Conservation (phyloP, 2,113 vertebrate genomes). For the Callipepla californica region DNA sequence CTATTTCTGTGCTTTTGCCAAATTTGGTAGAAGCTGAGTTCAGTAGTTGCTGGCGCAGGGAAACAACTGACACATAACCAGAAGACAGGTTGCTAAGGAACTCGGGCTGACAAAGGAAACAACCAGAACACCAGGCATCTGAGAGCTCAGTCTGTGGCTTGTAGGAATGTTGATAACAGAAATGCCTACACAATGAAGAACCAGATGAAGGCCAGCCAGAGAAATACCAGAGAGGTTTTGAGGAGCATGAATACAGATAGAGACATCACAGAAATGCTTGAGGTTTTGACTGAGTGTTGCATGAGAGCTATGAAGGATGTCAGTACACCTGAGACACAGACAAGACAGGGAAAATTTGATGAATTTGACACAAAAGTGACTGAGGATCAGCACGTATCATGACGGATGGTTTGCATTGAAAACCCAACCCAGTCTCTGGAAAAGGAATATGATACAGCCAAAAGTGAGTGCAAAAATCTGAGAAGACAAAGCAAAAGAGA, state of each 20-base stretch:
- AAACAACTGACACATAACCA: neutral
- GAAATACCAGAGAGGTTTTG: neutral
- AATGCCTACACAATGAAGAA: slow-evolving; percentile 36
- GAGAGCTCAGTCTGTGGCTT: neutral
- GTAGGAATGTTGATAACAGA: neutral
- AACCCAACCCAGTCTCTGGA: neutral
- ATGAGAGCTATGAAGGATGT: neutral
- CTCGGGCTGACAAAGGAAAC: neutral
- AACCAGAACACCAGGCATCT: neutral
- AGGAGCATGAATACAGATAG: neutral
- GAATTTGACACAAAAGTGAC: slow-evolving; percentile 6
- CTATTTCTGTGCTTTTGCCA: slow-evolving; percentile 12
- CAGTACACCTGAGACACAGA: neutral
- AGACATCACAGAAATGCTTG: neutral
- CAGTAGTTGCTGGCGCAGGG: neutral
- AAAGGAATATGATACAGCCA: neutral
- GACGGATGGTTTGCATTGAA: slow-evolving; percentile 8
- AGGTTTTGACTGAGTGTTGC: neutral
- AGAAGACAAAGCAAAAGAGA: slow-evolving; percentile 3
- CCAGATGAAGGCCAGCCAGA: neutral
- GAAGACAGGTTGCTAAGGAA: slow-evolving; percentile 20
- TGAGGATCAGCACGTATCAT: neutral
- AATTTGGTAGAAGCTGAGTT: neutral
- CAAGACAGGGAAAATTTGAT: neutral
- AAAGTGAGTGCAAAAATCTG: neutral